Evolutionary conservation across 2,797 vertebrate species (phyloP).

Genomic region (Chelon auratus): DNA sequence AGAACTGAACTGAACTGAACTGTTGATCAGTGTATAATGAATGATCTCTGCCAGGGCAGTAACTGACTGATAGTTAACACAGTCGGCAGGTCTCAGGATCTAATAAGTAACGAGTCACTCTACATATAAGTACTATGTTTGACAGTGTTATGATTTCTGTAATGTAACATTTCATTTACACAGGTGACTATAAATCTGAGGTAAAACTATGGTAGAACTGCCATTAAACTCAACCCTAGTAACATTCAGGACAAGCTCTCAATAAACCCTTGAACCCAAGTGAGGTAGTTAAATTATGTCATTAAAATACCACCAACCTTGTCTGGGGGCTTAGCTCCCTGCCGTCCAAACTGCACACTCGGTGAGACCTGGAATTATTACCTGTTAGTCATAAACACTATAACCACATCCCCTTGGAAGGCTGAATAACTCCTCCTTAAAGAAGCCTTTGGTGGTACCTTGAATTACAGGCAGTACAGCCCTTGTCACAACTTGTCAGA

Average conservation of each 20-base stretch:
- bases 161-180: background rate
- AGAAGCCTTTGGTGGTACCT: conserved; percentile 26
- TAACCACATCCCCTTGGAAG: background rate
- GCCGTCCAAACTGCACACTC: background rate
- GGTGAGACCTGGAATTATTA: conserved; percentile 5
- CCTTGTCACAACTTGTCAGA: conserved; percentile 60
- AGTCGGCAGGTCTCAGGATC: too few species aligned
- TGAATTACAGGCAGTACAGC: conserved; percentile 22
- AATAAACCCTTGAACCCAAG: conserved; percentile 27
- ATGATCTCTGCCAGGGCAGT: background rate
- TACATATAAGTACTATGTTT: too few species aligned
- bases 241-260: conserved; percentile 1
- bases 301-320: conserved; percentile 45
- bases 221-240: background rate
- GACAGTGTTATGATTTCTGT: too few species aligned
- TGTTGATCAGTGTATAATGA: background rate
- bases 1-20: background rate
- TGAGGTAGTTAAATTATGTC: background rate
- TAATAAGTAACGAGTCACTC: too few species aligned
- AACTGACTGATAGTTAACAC: background rate
- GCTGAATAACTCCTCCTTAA: conserved; percentile 29
- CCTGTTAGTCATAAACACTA: conserved; percentile 25
- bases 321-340: conserved; percentile 25
- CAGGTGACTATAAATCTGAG: background rate
- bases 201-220: background rate